Base-by-base conservation (phyloP, 2,888 invertebrate genomes). In the Trichopria drosophilae region DNA sequence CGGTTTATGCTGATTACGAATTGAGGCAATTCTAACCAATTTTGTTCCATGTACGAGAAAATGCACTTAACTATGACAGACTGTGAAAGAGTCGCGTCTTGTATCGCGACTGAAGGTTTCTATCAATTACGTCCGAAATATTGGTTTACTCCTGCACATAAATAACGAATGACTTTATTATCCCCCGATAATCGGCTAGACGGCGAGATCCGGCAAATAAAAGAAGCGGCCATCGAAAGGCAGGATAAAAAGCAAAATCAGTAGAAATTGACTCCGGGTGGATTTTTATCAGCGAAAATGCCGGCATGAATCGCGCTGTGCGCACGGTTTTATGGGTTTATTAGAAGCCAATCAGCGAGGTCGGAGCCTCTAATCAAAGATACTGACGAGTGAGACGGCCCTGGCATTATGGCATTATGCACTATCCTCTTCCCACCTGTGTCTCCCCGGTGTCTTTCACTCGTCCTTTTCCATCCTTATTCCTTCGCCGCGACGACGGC, bases 281-380 rank as follows among this genome's bases (percentile, higher is more conserved):
- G 45, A 51, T 48, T 51, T 51, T 57, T 57, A 52, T 55, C 54
- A 55, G 37, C 37, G 26, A 46, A 55, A 55, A 53, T 43, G 32
- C 49, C 23, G 31, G 18, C 32, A 37, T 28, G 41, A 51, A 47
- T 50, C 53, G 35, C 35, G 26, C 19, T 1, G 16, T 19, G 35
- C 4, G 32, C 31, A 20, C 24, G 35, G 26, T 54, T 51, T 57
- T 65, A 65, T 63, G 61, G 64, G 68, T 71, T 73, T 72, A 73
- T 72, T 69, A 71, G 69, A 68, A 71, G 72, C 66, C 68, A 72
- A 72, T 74, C 70, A 68, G 64, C 47, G 60, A 62, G 58, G 61
- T 66, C 63, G 60, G 63, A 64, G 67, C 64, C 73, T 74, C 69
- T 74, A 73, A 73, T 74, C 73, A 73, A 71, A 72, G 69, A 69